These are phyloP conservation scores for Rostratula benghalensis DNA, from an alignment of 2,113 vertebrate species.

Conservation along the genomic window DNA sequence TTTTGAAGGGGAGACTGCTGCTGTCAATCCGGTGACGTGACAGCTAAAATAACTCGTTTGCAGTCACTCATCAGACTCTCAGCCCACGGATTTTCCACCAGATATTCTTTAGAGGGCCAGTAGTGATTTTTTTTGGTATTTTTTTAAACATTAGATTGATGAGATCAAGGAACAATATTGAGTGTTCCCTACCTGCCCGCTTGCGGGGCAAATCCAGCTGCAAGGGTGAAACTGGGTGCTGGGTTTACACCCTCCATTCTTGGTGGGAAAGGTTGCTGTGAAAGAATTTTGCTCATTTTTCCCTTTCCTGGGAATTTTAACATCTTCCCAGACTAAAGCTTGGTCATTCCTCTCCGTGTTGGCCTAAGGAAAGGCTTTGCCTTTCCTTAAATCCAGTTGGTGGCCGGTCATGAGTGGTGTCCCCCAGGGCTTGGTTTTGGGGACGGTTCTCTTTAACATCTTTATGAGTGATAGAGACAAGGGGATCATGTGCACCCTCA, in stretches of 20 bases:
- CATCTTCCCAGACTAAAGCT: background rate
- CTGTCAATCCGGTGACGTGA: background rate
- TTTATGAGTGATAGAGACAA: too few relatives aligned
- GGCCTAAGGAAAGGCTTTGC: background rate
- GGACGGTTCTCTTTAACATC: too few relatives aligned
- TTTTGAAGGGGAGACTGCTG: background rate
- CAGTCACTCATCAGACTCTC: background rate
- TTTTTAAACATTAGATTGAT: background rate
- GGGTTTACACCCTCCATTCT: background rate
- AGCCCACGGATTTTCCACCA: background rate
- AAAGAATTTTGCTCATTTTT: background rate
- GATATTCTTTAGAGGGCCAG: background rate
- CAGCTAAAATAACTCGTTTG: background rate
- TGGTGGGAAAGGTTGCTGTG: background rate
- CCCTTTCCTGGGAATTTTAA: background rate
- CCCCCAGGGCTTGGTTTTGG: too few relatives aligned
- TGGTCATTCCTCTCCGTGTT: fast-evolving
- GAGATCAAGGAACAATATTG: background rate
- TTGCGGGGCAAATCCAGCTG: background rate
- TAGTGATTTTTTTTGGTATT: background rate
- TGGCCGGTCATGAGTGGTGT: too few relatives aligned
- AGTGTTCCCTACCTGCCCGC: background rate
- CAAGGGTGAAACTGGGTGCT: background rate
- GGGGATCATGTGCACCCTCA: too few relatives aligned
- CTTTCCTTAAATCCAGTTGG: too few relatives aligned